Base-by-base conservation (phyloP, 2,113 vertebrate species). In the Dascyllus trimaculatus region DNA sequence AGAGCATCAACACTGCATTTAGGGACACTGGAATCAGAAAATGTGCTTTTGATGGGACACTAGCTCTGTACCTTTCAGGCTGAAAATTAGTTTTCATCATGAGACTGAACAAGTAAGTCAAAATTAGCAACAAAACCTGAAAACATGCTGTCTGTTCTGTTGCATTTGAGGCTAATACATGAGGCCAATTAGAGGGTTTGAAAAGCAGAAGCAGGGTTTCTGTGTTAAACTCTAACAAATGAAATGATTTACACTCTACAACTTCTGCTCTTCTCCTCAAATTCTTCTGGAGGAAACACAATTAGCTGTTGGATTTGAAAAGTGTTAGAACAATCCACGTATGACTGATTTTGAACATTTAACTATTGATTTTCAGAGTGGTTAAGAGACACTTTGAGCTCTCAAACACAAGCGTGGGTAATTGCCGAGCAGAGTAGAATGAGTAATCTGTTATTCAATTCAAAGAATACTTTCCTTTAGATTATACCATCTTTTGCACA, bases 321-420 rank as follows among this genome's bases (percentile, higher is more conserved):
- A 70, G 70, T 1, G 4, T 74, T 78, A 45, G 21, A 60, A 52
- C 46, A 19, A 57, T 70, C 59, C 67, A 72, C 38, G 7, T 57
- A 56, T 49, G 60, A 48, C 48, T 75, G 25, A 32, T 29, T 86
- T 69, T 78, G 46, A 84, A 67, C 65, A n/a, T 29, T 64, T 46
- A 51, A 22, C 18, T 29, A 66, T 71, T 75, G 70, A 84, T 72
- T 75, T 75, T 48, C 5, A 11, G 64, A 53, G 52, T 58, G 43
- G 29, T 62, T 80, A 71, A 45, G 43, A 78, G 60, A 54, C 35
- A 67, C 81, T 86, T 84, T 74, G 46, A 80, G 78, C 72, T 68
- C 24, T 76, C 18, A 0, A 48, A 75, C 35, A 58, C 45, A 52
- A 60, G 59, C 8, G 15, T 38, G 11, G 25, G 63, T 63, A 78